A percentile compares a stretch with the other conserved stretches of the same genome.
Conservation (phyloP, 2,797 vertebrate genomes). For the Pantherophis alleghaniensis region DNA sequence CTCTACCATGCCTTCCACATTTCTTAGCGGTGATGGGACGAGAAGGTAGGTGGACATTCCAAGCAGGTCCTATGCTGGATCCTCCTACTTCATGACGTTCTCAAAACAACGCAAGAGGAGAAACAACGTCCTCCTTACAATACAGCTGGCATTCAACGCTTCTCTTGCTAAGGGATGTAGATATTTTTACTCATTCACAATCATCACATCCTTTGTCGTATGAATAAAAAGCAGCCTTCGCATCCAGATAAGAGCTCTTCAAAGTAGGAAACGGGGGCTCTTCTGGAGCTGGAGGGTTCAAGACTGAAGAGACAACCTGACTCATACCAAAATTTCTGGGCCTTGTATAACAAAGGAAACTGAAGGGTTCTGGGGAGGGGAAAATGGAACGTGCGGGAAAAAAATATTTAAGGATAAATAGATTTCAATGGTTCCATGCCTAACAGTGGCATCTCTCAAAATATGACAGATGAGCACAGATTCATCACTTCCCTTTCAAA, state of each 20-base stretch:
- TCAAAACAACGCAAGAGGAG: neutral
- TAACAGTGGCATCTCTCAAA: conserved; percentile 41
- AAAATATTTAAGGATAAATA: conserved; percentile 35
- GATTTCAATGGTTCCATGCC: conserved; percentile 21
- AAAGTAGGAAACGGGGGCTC: neutral
- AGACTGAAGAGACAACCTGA: rapidly evolving
- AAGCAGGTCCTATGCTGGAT: neutral
- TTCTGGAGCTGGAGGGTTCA: neutral
- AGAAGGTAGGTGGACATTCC: neutral
- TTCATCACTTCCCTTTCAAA: conserved; percentile 55
- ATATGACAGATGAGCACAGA: conserved; percentile 21
- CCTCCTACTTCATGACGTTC: neutral
- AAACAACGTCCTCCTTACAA: neutral
- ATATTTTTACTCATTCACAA: neutral
- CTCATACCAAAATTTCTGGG: rapidly evolving
- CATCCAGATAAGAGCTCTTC: neutral
- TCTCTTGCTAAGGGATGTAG: neutral
- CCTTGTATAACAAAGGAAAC: neutral
- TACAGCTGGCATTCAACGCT: neutral
- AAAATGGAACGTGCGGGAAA: neutral
- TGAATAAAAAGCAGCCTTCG: neutral
- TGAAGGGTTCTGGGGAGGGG: neutral
- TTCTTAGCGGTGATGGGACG: neutral
- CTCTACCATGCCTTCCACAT: neutral
- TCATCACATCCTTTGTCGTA: neutral